phyloP scores from a whole-genome alignment of 2,113 vertebrate genomes.

The Oxygymnocypris stewartii region DNA sequence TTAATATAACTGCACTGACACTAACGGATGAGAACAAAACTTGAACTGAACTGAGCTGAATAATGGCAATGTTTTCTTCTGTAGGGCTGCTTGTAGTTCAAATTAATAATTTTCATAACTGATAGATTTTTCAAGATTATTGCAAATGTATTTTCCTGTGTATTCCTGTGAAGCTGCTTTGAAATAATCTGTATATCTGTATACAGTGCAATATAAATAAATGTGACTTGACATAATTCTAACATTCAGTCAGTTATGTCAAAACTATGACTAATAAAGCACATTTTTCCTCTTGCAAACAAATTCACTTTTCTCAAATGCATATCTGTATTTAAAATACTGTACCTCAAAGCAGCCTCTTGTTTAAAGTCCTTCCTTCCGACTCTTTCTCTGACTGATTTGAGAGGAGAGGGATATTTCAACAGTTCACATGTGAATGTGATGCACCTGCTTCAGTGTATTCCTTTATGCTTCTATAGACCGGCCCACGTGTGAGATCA shows the following conservation, averaged over 20 bases:
- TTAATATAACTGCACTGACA: background rate
- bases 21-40: background rate
- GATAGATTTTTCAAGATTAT: background rate
- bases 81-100: background rate
- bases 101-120: background rate
- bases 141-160: background rate
- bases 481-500: background rate
- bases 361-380: background rate
- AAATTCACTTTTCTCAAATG: background rate
- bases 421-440: background rate
- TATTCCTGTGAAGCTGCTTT: background rate
- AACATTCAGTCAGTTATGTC: background rate
- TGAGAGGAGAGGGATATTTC: background rate
- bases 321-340: background rate
- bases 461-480: background rate
- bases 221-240: background rate
- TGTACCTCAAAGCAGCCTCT: constrained; percentile 8
- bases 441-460: background rate
- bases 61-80: background rate
- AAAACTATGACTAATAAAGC: background rate
- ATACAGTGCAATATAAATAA: background rate
- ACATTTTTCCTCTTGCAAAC: background rate
- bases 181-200: background rate
- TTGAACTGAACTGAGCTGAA: background rate
- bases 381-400: background rate